Conservation (phyloP, 2,888 invertebrate genomes). For the Troglohyphantes excavatus region DNA sequence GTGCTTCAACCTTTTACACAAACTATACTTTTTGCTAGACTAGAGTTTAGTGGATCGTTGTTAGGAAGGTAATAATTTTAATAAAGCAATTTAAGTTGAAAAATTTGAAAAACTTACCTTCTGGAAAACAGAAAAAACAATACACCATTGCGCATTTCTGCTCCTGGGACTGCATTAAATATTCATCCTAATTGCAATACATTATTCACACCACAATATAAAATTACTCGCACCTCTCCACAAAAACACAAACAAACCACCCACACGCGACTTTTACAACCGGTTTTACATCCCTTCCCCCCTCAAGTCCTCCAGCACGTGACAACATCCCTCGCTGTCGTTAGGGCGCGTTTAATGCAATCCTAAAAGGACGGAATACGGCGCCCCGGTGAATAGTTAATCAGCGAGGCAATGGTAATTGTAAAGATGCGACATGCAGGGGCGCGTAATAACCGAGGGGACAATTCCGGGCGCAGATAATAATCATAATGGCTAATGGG, state of each 20-base stretch:
- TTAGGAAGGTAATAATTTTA: too few relatives aligned
- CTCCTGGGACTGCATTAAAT: background rate
- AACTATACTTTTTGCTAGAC: too few relatives aligned
- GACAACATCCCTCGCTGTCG: background rate
- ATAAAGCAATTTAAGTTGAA: too few relatives aligned
- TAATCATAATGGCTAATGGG: slow-evolving; percentile 75
- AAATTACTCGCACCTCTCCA: background rate
- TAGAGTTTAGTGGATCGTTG: too few relatives aligned
- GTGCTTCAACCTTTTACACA: too few relatives aligned
- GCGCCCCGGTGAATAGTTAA: slow-evolving; percentile 63
- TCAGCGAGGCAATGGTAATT: slow-evolving; percentile 69
- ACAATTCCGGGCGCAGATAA: slow-evolving; percentile 23
- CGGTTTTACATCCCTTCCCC: background rate
- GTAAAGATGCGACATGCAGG: slow-evolving; percentile 35
- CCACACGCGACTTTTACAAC: slow-evolving; percentile 24
- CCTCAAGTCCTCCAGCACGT: too few relatives aligned
- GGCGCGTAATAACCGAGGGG: slow-evolving; percentile 27
- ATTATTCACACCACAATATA: background rate
- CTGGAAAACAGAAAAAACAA: too few relatives aligned
- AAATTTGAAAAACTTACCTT: too few relatives aligned
- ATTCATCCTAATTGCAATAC: background rate
- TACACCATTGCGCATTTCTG: too few relatives aligned
- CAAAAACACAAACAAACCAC: background rate
- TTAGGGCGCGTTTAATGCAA: slow-evolving; percentile 24
- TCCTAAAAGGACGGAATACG: background rate